Base-by-base conservation (phyloP, 2,888 invertebrate genomes). In the Galerucella nymphaeae region DNA sequence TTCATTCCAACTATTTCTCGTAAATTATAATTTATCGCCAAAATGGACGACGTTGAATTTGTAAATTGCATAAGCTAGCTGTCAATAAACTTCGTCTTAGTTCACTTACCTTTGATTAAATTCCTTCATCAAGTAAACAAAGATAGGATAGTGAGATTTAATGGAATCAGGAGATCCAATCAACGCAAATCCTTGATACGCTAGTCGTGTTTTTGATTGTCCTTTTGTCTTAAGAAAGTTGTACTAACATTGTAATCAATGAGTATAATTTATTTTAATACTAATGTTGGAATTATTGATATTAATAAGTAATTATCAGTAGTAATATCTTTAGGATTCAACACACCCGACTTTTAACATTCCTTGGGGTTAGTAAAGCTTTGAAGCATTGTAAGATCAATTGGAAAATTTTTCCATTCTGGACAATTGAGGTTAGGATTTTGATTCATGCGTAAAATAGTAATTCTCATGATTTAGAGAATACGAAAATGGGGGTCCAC, bases 1-100 rank as follows among this genome's bases (percentile, higher is more conserved):
- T 14, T 11, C 14, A 45, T 45, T 45, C 0, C 11, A 53, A 18
- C 16, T 45, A 11, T 53, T 18, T 18, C 18, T 8, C 16, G 18
- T 53, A 53, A 53, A 53, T 16, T 53, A 53, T 16, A 53, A 10
- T 10, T 53, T 8, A 18, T 53, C 3, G 3, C 9, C 18, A 53
- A 53, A 53, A 18, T 53, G 16, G 53, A 16, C 13, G 42, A 18
- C 16, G 53, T 53, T 16, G 18, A 53, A 18, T 53, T 18, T 16
- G 18, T 18, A 53, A 53, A 53, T 53, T 53, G 16, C 16, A 16
- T 2, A 53, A 53, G 53, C 53, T n/a, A 50, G 50, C 53, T 53
- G 53, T 53, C 53, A 53, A 53, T 53, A 53, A 53, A 53, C 53
- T 16, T 18, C 53, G 53, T 53, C 53, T 53, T 53, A 53, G 53